phyloP scores from a whole-genome alignment of 2,888 invertebrate genomes.

The Himalopsyche tibetana region DNA sequence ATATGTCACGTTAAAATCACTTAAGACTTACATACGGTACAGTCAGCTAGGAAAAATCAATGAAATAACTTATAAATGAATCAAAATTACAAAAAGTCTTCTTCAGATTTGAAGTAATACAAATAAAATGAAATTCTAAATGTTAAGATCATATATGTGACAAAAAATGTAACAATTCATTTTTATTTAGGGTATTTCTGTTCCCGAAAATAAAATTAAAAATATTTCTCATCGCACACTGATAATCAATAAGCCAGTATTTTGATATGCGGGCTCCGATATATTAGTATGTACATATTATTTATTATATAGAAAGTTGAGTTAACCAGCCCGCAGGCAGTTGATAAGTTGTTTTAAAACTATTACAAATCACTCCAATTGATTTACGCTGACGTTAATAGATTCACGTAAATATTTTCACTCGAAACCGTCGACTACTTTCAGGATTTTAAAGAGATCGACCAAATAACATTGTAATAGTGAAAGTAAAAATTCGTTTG shows the following conservation, averaged over 20 bases:
- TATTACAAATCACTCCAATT: constrained; percentile 43
- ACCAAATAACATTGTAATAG: constrained; percentile 1
- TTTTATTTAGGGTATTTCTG: not conserved
- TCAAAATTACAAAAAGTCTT: too few species aligned
- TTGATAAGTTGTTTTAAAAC: constrained; percentile 48
- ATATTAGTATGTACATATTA: constrained; percentile 36
- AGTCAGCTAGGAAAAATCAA: too few species aligned
- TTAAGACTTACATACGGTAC: too few species aligned
- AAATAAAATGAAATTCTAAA: too few species aligned
- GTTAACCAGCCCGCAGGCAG: constrained; percentile 50
- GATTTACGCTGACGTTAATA: constrained; percentile 40
- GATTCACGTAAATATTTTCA: constrained; percentile 41
- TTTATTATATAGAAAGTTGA: constrained; percentile 55
- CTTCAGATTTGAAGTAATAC: too few species aligned
- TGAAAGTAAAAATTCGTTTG: constrained; percentile 7
- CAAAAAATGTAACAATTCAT: too few species aligned
- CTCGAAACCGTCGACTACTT: constrained; percentile 3
- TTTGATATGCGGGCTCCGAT: constrained; percentile 25
- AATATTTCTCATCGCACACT: not conserved
- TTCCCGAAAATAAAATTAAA: not conserved
- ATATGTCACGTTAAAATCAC: too few species aligned
- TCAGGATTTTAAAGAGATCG: constrained; percentile 30
- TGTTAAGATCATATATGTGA: too few species aligned
- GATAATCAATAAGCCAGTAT: constrained; percentile 37
- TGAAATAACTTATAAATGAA: too few species aligned